Evolutionary conservation across 1,140 invertebrate species (phyloP), one percentile per base, ranked within the genome.

Genomic region (Hormaphis cornu): DNA sequence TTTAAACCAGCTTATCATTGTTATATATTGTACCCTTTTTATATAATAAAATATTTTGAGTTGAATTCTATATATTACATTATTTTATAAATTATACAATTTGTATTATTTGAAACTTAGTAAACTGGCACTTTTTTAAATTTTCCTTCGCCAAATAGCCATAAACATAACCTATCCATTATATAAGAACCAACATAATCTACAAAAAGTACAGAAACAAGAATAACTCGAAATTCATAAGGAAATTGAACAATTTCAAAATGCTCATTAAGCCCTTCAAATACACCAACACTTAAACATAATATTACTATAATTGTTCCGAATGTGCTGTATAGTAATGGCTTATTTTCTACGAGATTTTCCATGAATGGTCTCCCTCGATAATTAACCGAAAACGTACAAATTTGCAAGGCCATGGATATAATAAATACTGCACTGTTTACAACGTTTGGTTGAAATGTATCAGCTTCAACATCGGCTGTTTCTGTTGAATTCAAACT

Each of bases 391-490:
- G 94, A 94, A 81, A 99, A 99, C 42, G 96, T 99, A 9, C 93
- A 91, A 70, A 99, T 87, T 83, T 99, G 97, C 63, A 99, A 80
- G 9, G 94, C 86, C 86, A 98, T 90, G 9, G 95, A 97, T 73
- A 99, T 95, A 54, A 99, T 91, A 78, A 98, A 99, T 5, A 99
- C 95, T 24, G 95, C 97, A 74, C 94, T 97, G 77, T 99, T 99
- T 9, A 99, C 81, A 52, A 99, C 82, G 79, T 90, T 95, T 35
- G 95, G 91, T 77, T 91, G 85, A 79, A 98, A 99, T 58, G n/a
- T n/a, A n/a, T n/a, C n/a, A 74, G 89, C 86, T 61, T 89, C 85
- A 71, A 95, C 89, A 73, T 96, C 85, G 18, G 85, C 84, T 12
- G 74, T 69, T 46, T 72, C 72, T 10, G 53, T n/a, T 40, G 35